Percentiles rank a stretch among this genome's conserved stretches.
Conservation (phyloP, 2,113 vertebrate species). For the Tragelaphus scriptus region DNA sequence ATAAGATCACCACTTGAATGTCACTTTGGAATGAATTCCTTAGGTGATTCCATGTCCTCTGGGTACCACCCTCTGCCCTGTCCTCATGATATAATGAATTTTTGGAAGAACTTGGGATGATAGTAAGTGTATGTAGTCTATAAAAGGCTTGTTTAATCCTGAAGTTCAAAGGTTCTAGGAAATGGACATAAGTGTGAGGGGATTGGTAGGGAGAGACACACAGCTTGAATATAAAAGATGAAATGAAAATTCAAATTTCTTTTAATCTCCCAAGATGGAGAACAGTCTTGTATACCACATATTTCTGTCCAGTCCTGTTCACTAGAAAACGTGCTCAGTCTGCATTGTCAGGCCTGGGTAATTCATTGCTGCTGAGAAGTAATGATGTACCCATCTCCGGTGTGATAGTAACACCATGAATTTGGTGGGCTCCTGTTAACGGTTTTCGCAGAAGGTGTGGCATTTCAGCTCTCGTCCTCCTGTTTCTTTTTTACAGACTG, state of each 20-base stretch:
- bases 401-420: not conserved
- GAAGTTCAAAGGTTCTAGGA: not conserved
- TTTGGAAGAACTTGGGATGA: not conserved
- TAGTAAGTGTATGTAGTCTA: not conserved
- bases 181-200: not conserved
- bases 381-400: not conserved
- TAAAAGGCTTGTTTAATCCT: not conserved
- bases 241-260: not conserved
- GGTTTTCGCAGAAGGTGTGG: not conserved
- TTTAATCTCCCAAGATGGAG: not conserved
- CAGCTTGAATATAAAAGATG: not conserved
- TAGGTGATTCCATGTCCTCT: not conserved
- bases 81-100: not conserved
- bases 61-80: not conserved
- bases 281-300: accelerated
- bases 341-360: not conserved
- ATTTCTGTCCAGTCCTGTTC: not conserved
- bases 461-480: not conserved
- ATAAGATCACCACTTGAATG: not conserved
- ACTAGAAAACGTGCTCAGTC: not conserved
- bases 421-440: not conserved
- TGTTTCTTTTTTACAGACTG: constrained; percentile 77
- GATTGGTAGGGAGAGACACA: not conserved
- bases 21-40: not conserved
- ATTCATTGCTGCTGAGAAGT: not conserved